Evolutionary conservation across 2,113 vertebrate genomes (phyloP).

Genomic region (Camelus dromedarius): DNA sequence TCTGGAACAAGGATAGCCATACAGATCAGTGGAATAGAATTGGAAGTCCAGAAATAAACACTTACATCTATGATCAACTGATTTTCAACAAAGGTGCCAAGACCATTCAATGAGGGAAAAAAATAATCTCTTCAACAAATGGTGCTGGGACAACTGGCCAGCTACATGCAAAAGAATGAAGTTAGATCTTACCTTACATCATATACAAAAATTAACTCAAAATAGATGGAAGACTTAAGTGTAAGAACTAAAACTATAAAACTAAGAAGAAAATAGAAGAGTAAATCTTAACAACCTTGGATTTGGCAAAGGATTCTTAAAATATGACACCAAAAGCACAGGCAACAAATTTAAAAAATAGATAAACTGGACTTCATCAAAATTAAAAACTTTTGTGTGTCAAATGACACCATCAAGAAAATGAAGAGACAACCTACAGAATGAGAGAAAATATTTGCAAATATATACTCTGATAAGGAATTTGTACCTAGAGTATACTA

Average conservation of each 20-base stretch:
- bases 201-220: neutral
- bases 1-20: neutral
- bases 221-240: neutral
- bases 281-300: neutral
- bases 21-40: too few species aligned
- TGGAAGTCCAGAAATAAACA: too few species aligned
- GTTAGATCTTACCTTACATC: neutral
- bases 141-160: neutral
- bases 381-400: neutral
- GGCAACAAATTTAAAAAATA: neutral
- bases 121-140: too few species aligned
- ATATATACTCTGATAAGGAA: neutral
- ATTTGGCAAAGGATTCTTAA: neutral
- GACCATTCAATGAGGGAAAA: too few species aligned
- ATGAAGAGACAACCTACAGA: neutral
- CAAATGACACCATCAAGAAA: neutral
- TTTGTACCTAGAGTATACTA: neutral
- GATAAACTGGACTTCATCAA: neutral
- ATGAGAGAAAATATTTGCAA: neutral
- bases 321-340: neutral
- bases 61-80: too few species aligned
- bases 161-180: neutral
- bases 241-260: neutral
- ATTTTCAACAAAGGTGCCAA: too few species aligned
- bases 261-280: neutral